Conservation (phyloP, 37 sponge, comb jelly and placozoan species). For the Eunapius fragilis region DNA sequence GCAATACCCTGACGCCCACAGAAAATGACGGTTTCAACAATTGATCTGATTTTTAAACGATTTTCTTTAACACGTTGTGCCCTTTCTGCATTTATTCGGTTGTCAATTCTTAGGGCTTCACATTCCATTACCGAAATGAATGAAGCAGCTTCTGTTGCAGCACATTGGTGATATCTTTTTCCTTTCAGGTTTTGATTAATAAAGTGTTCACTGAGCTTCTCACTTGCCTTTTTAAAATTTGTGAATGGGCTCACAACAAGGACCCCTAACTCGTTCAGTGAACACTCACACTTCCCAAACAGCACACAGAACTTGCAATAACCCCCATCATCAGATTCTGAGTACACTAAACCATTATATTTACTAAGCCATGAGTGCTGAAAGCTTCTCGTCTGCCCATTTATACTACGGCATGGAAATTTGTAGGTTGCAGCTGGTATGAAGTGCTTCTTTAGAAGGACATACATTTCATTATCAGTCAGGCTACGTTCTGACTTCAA, state of each 20-base stretch:
- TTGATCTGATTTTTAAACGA: too few relatives aligned
- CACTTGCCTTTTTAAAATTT: slow-evolving; percentile 57
- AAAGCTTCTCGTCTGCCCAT: slow-evolving; percentile 18
- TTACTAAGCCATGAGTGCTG: slow-evolving; percentile 38
- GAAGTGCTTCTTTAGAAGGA: slow-evolving; percentile 25
- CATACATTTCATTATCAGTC: slow-evolving; percentile 44
- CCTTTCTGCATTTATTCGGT: too few relatives aligned
- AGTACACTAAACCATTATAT: slow-evolving; percentile 28
- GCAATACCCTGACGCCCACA: slow-evolving; percentile 48
- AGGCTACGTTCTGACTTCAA: slow-evolving; percentile 37
- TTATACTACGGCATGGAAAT: slow-evolving; percentile 36
- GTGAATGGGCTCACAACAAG: slow-evolving; percentile 49
- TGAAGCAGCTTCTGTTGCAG: slow-evolving; percentile 9
- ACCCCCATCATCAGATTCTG: slow-evolving; percentile 50
- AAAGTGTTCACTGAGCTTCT: slow-evolving; percentile 54
- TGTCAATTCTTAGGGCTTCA: too few relatives aligned
- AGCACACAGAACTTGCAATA: slow-evolving; percentile 70
- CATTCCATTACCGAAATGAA: too few relatives aligned
- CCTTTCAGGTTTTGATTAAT: not conserved
- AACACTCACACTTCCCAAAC: slow-evolving; percentile 23
- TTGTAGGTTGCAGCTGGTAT: slow-evolving; percentile 27
- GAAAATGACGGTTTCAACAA: too few relatives aligned
- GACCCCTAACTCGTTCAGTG: slow-evolving; percentile 27
- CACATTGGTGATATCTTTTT: slow-evolving; percentile 49
- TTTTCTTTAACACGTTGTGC: too few relatives aligned